A percentile compares a stretch with the other conserved stretches of the same genome.
phyloP scores from a whole-genome alignment of 35 echinoderm and acorn worm species.

The Ophiothrix spiculata region DNA sequence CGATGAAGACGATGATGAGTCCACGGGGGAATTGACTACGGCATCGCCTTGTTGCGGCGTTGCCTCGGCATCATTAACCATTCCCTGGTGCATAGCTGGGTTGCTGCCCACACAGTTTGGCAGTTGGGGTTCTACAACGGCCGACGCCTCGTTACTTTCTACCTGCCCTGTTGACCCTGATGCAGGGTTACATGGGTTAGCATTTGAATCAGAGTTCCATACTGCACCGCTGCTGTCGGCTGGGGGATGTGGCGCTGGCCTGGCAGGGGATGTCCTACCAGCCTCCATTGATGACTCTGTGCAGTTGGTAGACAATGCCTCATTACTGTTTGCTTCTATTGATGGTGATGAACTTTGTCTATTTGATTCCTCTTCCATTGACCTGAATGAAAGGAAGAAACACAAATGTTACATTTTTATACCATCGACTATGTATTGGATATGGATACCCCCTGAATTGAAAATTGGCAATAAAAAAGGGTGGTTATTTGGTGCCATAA shows the following conservation, averaged over 20 bases:
- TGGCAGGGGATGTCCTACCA: neutral
- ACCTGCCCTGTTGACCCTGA: no score
- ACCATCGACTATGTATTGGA: no score
- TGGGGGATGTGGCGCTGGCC: neutral
- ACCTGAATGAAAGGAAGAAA: constrained; percentile 3
- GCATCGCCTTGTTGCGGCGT: constrained; percentile 19
- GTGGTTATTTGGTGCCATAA: neutral
- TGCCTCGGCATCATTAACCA: neutral
- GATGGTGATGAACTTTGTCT: neutral
- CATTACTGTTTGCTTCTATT: neutral
- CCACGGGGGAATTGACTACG: neutral
- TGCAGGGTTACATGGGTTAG: neutral
- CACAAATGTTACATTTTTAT: neutral
- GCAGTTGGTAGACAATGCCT: neutral
- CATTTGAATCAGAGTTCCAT: neutral
- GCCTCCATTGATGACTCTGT: neutral
- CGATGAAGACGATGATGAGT: neutral
- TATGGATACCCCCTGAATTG: neutral
- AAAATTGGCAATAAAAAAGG: neutral
- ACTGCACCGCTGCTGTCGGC: neutral
- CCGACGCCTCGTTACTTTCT: neutral
- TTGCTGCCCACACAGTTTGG: neutral
- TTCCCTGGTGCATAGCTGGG: neutral
- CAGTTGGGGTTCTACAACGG: neutral
- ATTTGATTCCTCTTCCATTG: constrained; percentile 14